Evolutionary conservation across 2,113 vertebrate genomes (phyloP).

Genomic region (Ameiurus melas): DNA sequence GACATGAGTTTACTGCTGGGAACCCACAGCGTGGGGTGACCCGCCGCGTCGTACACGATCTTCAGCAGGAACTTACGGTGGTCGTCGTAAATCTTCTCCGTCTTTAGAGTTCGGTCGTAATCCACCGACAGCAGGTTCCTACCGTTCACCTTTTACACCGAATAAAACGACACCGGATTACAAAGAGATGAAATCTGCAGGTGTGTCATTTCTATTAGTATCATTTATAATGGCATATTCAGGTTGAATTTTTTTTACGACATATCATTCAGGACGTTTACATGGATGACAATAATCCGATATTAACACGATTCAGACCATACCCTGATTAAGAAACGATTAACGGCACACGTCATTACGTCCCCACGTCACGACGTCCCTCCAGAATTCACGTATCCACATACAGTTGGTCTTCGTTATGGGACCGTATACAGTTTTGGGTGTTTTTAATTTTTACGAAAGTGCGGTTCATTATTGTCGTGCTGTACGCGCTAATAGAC

Average conservation of each 20-base stretch:
- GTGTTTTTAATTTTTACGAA: no score
- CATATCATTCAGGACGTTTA: no score
- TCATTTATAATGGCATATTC: background rate
- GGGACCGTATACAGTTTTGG: no score
- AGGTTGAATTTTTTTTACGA: background rate
- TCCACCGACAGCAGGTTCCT: slow-evolving; percentile 97
- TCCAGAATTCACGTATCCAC: no score
- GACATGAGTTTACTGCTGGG: slow-evolving; percentile 96
- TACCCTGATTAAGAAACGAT: no score
- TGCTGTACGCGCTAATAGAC: no score
- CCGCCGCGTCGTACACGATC: slow-evolving; percentile 90
- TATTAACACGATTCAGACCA: no score
- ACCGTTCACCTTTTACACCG: slow-evolving; percentile 87
- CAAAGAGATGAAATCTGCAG: background rate
- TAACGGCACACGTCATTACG: no score
- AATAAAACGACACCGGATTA: slow-evolving; percentile 50
- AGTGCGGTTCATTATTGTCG: no score
- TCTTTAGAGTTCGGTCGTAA: slow-evolving; percentile 89
- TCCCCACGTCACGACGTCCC: no score
- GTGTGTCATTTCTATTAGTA: background rate
- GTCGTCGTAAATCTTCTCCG: slow-evolving; percentile 98
- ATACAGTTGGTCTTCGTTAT: no score
- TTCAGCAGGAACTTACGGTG: slow-evolving; percentile 96
- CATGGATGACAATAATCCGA: no score
- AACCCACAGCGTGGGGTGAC: slow-evolving; percentile 93